These are phyloP conservation scores for Eupsilia transversa DNA, from an alignment of 2,888 invertebrate species.

Conservation along the genomic window DNA sequence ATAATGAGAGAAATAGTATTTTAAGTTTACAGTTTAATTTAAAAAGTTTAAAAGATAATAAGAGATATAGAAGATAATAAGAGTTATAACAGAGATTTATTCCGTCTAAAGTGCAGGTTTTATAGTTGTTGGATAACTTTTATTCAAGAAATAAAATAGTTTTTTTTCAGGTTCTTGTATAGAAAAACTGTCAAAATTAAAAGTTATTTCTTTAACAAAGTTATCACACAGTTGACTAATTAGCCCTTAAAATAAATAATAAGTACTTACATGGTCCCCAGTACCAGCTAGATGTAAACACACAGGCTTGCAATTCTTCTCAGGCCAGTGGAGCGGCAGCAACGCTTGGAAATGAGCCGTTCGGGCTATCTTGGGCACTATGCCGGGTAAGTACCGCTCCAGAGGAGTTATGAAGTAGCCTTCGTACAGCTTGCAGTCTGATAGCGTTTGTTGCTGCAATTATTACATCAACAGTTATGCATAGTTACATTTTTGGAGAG, in stretches of 20 bases:
- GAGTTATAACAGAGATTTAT: too few relatives aligned
- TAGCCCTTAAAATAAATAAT: not conserved
- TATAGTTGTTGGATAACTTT: too few relatives aligned
- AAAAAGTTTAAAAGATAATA: too few relatives aligned
- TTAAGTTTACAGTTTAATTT: too few relatives aligned
- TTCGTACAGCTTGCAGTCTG: constrained; percentile 94
- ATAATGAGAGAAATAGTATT: too few relatives aligned
- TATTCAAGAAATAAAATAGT: too few relatives aligned
- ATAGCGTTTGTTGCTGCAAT: constrained; percentile 91
- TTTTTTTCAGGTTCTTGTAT: too few relatives aligned
- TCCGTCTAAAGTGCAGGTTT: too few relatives aligned
- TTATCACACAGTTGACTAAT: not conserved
- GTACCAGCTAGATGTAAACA: constrained; percentile 99
- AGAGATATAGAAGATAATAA: too few relatives aligned
- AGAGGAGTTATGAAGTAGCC: constrained; percentile 97
- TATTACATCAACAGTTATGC: not conserved
- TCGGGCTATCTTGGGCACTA: constrained; percentile 95
- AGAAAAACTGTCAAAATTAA: too few relatives aligned
- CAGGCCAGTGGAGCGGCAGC: constrained; percentile 95
- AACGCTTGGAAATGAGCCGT: constrained; percentile 95
- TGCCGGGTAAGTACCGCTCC: constrained; percentile 94
- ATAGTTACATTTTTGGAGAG: not conserved
- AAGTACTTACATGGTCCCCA: constrained; percentile 96
- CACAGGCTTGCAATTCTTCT: constrained; percentile 93
- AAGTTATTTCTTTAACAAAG: too few relatives aligned